phyloP scores from a whole-genome alignment of 2,113 vertebrate species.

The Bufo gargarizans region DNA sequence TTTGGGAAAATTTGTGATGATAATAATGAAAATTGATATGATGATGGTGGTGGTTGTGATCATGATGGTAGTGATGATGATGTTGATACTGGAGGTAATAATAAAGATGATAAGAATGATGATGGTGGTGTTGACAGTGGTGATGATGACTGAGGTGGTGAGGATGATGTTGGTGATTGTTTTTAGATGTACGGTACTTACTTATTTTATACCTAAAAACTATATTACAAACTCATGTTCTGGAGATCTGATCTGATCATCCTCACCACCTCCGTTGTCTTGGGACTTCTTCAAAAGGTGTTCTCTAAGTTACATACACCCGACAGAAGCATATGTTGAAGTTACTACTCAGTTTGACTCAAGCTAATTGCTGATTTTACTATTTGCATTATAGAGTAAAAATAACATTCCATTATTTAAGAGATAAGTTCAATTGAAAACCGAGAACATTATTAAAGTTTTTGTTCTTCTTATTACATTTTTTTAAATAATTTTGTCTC shows the following conservation, averaged over 20 bases:
- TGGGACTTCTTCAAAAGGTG: background rate
- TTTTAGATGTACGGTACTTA: no score
- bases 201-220: background rate
- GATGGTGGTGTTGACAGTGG: background rate
- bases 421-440: conserved; percentile 1
- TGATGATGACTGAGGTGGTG: background rate
- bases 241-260: no score
- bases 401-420: background rate
- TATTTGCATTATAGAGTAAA: background rate
- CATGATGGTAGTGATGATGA: no score
- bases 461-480: background rate
- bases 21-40: no score
- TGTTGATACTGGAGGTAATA: no score
- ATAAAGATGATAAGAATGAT: background rate
- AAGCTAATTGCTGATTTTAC: background rate
- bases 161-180: background rate
- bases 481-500: background rate
- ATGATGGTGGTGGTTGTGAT: no score
- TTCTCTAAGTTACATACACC: background rate
- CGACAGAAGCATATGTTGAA: background rate
- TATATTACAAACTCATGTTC: background rate
- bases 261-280: background rate
- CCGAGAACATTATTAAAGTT: background rate
- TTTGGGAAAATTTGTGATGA: no score
- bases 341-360: background rate